Conservation (phyloP, 2,888 invertebrate species). For the Thelaira solivaga region DNA sequence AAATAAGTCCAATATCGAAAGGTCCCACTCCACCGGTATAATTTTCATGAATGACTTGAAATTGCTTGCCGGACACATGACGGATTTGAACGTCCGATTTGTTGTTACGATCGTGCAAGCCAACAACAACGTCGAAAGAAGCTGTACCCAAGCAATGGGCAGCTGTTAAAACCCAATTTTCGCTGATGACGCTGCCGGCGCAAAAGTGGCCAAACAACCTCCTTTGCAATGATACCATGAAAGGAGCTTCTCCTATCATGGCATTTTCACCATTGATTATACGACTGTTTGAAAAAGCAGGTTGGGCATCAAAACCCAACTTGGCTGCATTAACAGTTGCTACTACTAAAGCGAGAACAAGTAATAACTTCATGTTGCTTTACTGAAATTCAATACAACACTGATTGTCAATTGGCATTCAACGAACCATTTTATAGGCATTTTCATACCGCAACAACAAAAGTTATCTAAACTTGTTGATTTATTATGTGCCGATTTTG, state of each 20-base stretch:
- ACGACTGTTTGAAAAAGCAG: slow-evolving; percentile 70
- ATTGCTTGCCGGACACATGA: slow-evolving; percentile 57
- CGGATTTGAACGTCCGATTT: slow-evolving; percentile 67
- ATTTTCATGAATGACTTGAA: slow-evolving; percentile 69
- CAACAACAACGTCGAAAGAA: slow-evolving; percentile 77
- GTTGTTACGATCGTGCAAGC: slow-evolving; percentile 71
- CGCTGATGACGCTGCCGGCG: slow-evolving; percentile 75
- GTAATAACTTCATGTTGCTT: slow-evolving; percentile 68
- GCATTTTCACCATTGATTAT: slow-evolving; percentile 75
- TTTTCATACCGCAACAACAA: no score
- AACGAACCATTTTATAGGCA: slow-evolving; percentile 60
- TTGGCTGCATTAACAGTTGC: slow-evolving; percentile 64
- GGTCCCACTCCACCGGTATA: slow-evolving; percentile 75
- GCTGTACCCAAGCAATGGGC: slow-evolving; percentile 74
- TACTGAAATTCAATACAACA: slow-evolving; percentile 19
- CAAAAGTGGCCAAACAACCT: slow-evolving; percentile 73
- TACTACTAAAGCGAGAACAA: slow-evolving; percentile 66
- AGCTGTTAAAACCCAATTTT: slow-evolving; percentile 74
- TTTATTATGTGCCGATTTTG: slow-evolving; percentile 1
- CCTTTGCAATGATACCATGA: slow-evolving; percentile 74
- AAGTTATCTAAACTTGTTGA: no score
- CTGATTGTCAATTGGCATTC: neutral
- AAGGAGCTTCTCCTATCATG: slow-evolving; percentile 75
- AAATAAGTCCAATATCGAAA: slow-evolving; percentile 79
- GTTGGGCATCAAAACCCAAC: slow-evolving; percentile 61